Base-by-base conservation (phyloP, 1,140 invertebrate species). In the Anastrepha obliqua region DNA sequence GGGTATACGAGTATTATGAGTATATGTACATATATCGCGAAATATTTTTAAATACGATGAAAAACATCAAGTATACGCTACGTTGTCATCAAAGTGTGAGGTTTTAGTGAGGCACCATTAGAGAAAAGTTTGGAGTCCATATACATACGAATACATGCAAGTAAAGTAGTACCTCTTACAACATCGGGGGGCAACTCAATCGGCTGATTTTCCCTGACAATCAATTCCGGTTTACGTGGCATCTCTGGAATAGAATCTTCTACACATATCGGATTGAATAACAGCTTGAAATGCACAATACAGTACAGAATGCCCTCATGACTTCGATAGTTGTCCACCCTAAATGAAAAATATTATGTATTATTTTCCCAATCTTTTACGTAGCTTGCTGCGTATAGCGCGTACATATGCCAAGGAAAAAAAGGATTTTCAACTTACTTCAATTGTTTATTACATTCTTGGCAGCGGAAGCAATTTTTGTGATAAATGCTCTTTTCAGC, bases 121-220 rank as follows among this genome's bases (percentile, higher is more conserved):
- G 29, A 29, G 29, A 29, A 29, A 29, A 29, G 29, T 29, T 29
- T 29, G 29, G 29, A 29, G 29, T 29, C 29, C 29, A 29, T 29
- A 29, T 17, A 62, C 60, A 62, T n/a, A 62, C 60, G 15, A 13
- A 62, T 62, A n/a, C 17, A 62, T 62, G 3, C 7, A 9, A 17
- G 11, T 17, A 62, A 13, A 44, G 60, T 85, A 17, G 15, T 88
- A 89, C 88, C 97, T 97, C 97, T 96, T 89, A 97, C 96, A 91
- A 98, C 98, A 94, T 98, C 97, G 89, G 97, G 97, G 87, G 98
- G 97, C 90, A 98, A 94, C 93, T 98, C 97, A 89, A 96, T 93
- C 11, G 98, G 98, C 93, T 97, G 95, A 94, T 97, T 98, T 94
- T 98, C 98, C 90, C 97, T 96, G 91, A 98, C 98, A 90, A 98